Evolutionary conservation across 2,797 vertebrate genomes (phyloP).

Genomic region (Anabas testudineus): DNA sequence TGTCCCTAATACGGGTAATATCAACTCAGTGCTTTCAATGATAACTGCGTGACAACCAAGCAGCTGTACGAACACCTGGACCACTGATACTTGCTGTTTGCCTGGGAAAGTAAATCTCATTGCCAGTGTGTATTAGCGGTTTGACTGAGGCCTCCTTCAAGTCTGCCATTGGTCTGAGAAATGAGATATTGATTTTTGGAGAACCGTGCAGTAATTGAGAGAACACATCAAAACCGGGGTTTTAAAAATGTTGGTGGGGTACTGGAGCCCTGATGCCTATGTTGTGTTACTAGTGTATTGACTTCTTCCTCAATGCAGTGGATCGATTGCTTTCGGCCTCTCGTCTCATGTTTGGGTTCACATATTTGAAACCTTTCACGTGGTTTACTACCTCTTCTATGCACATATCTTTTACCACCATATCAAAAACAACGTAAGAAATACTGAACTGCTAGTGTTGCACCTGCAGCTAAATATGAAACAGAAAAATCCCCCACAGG

Average conservation of each 20-base stretch:
- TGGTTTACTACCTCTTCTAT: slow-evolving; percentile 4
- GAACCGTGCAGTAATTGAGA: slow-evolving; percentile 71
- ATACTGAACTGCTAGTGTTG: slow-evolving; percentile 7
- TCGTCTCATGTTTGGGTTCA: background rate
- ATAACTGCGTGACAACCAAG: slow-evolving; percentile 58
- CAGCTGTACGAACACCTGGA: slow-evolving; percentile 73
- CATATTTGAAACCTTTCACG: slow-evolving; percentile 10
- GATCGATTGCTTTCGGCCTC: slow-evolving; percentile 31
- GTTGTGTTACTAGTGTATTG: slow-evolving; percentile 48
- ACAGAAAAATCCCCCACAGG: slow-evolving; percentile 41
- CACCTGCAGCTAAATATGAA: slow-evolving; percentile 60
- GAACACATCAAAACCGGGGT: slow-evolving; percentile 74
- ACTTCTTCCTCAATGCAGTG: slow-evolving; percentile 27
- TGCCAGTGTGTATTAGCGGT: slow-evolving; percentile 72
- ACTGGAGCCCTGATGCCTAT: slow-evolving; percentile 23
- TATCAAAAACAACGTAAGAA: background rate
- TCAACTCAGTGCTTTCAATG: slow-evolving; percentile 11
- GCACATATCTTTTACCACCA: slow-evolving; percentile 1
- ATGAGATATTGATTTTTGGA: slow-evolving; percentile 87
- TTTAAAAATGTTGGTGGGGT: slow-evolving; percentile 60
- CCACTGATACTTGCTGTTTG: slow-evolving; percentile 64
- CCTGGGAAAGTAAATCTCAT: slow-evolving; percentile 74
- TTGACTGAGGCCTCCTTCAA: slow-evolving; percentile 77
- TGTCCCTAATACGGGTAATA: slow-evolving; percentile 20
- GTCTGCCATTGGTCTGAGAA: slow-evolving; percentile 83